Conservation (phyloP, 2,888 invertebrate species). For the Tetragonisca angustula region DNA sequence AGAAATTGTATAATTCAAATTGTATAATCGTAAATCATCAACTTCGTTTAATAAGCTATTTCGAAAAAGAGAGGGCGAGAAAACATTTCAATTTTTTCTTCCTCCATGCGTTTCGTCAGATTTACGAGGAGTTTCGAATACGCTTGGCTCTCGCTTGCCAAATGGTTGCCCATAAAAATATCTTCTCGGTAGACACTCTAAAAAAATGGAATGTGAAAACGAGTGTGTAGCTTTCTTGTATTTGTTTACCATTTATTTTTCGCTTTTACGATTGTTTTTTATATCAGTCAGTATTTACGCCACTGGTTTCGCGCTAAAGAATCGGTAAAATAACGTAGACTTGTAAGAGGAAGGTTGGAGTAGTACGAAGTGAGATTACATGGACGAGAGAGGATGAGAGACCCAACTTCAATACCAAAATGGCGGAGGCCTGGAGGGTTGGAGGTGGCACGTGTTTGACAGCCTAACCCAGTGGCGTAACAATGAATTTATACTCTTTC, state of each 20-base stretch:
- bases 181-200: neutral
- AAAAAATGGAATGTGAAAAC: neutral
- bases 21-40: slow-evolving; percentile 19
- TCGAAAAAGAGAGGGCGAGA: neutral
- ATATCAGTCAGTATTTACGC: slow-evolving; percentile 35
- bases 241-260: slow-evolving; percentile 22
- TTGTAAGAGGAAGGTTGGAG: slow-evolving; percentile 37
- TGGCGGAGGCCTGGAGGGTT: slow-evolving; percentile 69
- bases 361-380: slow-evolving; percentile 62
- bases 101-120: neutral
- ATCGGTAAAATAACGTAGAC: slow-evolving; percentile 59
- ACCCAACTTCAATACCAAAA: slow-evolving; percentile 64
- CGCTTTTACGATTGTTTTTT: slow-evolving; percentile 42
- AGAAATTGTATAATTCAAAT: slow-evolving; percentile 43
- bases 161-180: slow-evolving; percentile 18
- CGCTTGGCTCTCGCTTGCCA: neutral
- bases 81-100: neutral
- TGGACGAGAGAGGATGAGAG: slow-evolving; percentile 57
- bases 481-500: slow-evolving; percentile 1
- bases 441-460: slow-evolving; percentile 73
- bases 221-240: neutral
- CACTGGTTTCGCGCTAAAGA: slow-evolving; percentile 43
- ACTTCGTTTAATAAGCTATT: slow-evolving; percentile 7
- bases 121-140: neutral
- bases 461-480: slow-evolving; percentile 67